Evolutionary conservation across 2,797 vertebrate genomes (phyloP).

Genomic region (Gallinago stenura): DNA sequence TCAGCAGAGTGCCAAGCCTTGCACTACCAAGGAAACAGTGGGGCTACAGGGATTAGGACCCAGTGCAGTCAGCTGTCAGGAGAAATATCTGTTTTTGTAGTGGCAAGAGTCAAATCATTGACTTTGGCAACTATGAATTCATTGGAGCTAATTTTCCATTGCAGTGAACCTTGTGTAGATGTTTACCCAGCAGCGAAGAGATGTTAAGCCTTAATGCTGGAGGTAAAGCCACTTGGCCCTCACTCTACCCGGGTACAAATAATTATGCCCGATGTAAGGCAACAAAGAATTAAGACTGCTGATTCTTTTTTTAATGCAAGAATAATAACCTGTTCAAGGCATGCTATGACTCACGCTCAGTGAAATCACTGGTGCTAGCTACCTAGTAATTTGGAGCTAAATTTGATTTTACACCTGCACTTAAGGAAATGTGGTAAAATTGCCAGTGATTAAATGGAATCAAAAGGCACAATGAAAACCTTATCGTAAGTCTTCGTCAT

Average conservation of each 20-base stretch:
- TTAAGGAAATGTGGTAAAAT: conserved; percentile 38
- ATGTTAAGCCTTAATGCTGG: neutral
- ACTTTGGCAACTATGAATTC: neutral
- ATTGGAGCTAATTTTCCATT: neutral
- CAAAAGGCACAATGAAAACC: neutral
- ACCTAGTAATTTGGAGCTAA: conserved; percentile 30
- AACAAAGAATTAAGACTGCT: neutral
- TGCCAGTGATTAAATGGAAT: conserved; percentile 11
- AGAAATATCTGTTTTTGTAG: neutral
- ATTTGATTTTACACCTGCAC: conserved; percentile 42
- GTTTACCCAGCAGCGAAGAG: neutral
- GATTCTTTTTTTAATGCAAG: conserved; percentile 5
- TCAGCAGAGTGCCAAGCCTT: neutral
- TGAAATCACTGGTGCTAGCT: conserved; percentile 13
- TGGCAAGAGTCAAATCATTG: neutral
- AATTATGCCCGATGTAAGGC: neutral
- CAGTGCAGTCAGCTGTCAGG: fast-evolving
- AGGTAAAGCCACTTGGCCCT: neutral
- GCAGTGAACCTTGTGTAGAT: neutral
- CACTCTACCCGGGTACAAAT: neutral
- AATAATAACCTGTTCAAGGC: conserved; percentile 9
- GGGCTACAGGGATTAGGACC: neutral
- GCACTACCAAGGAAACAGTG: neutral
- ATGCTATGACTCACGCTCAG: neutral
- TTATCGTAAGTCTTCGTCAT: neutral